Evolutionary conservation across 1,140 invertebrate genomes (phyloP).

Genomic region (Drosophila oshimai): DNA sequence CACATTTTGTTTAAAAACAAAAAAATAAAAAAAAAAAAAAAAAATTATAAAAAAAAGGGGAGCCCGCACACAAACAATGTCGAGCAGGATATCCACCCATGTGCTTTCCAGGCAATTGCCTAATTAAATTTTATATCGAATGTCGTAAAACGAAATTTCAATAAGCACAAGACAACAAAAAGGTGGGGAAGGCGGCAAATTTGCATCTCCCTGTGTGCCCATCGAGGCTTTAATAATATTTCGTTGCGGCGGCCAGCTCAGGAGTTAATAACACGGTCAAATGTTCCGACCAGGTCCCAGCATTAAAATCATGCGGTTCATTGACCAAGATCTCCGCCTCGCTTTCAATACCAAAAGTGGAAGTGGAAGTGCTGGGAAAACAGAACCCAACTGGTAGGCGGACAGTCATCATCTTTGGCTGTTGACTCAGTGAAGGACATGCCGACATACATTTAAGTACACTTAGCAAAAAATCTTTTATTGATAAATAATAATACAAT

Average conservation of each 20-base stretch:
- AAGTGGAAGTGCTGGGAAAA: constrained; percentile 43
- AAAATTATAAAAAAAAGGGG: no score
- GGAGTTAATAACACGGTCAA: constrained; percentile 51
- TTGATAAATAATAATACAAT: background rate
- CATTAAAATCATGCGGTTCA: constrained; percentile 79
- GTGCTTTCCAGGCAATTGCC: constrained; percentile 62
- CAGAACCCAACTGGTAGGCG: constrained; percentile 15
- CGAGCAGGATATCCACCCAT: constrained; percentile 26
- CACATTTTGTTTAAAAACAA: no score
- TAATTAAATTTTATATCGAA: constrained; percentile 79
- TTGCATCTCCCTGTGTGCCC: constrained; percentile 36
- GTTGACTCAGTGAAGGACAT: constrained; percentile 38
- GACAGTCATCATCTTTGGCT: constrained; percentile 16
- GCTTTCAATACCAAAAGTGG: constrained; percentile 72
- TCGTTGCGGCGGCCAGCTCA: background rate
- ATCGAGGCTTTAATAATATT: constrained; percentile 44
- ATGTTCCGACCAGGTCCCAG: constrained; percentile 31
- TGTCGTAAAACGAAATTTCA: constrained; percentile 74
- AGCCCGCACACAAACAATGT: constrained; percentile 4
- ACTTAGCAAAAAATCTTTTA: background rate
- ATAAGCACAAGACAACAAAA: constrained; percentile 50
- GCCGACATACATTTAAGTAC: background rate
- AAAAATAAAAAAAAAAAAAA: no score
- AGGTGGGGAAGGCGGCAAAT: constrained; percentile 17
- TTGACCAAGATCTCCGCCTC: constrained; percentile 58